Evolutionary conservation across 2,888 invertebrate species (phyloP), one percentile per base, ranked within the genome.

Genomic region (Autographa gamma): DNA sequence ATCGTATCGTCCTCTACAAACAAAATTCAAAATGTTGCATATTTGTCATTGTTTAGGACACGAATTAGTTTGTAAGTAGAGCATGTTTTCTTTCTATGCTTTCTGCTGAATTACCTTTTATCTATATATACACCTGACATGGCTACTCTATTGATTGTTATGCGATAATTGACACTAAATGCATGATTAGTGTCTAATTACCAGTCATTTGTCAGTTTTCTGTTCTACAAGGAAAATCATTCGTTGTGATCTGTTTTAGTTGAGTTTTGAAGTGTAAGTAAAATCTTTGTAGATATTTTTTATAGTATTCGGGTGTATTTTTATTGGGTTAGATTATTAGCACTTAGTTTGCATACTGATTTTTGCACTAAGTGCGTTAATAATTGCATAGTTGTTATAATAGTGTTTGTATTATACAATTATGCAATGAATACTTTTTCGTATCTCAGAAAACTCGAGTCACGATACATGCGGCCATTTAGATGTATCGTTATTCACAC

Each of bases 401-500:
- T 16, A 14, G 43, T 43, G 43, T 5, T 16, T 43, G 16, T 7
- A 48, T 48, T 7, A n/a, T 25, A 16, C 14, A 43, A 43, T 14
- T n/a, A 8, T 1, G 48, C n/a, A 5, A 43, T 48, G 1, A 4
- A n/a, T n/a, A 48, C 48, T 5, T n/a, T n/a, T 48, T 16, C 48
- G 5, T 48, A 1, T 7, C 7, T n/a, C 48, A n/a, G n/a, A 48
- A 48, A 1, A 16, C 8, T 6, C 48, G 4, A 48, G 48, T 48
- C 48, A 48, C n/a, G 48, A 48, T 48, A n/a, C 48, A 48, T n/a
- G n/a, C 48, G 48, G 48, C n/a, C 48, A n/a, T 48, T 48, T n/a
- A 48, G 48, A 7, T 48, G n/a, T 48, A 48, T 48, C 48, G 48
- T 48, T 48, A 48, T 48, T 48, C 48, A n/a, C 48, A 48, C 48